A percentile compares a stretch with the other conserved stretches of the same genome.
phyloP scores from a whole-genome alignment of 2,113 vertebrate genomes.

The Dicentrarchus labrax region DNA sequence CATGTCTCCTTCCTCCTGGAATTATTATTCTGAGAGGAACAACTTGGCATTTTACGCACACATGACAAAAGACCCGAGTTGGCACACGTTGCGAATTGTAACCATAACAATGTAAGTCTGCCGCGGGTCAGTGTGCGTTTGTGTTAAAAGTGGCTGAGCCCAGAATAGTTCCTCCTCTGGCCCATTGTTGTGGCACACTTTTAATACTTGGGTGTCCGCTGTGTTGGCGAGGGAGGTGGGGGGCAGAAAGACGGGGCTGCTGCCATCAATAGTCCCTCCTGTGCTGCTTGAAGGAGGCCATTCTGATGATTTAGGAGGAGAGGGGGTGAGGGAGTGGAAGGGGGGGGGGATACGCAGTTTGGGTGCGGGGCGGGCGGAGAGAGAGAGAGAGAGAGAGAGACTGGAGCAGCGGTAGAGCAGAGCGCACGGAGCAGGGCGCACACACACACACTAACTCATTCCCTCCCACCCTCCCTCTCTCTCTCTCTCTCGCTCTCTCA shows the following conservation, averaged over 20 bases:
- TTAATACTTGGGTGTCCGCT: conserved; percentile 64
- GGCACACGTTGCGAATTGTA: conserved; percentile 68
- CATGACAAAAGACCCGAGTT: conserved; percentile 35
- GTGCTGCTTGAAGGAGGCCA: conserved; percentile 79
- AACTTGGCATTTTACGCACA: conserved; percentile 33
- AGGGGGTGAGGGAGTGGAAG: conserved; percentile 49
- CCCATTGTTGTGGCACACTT: conserved; percentile 86
- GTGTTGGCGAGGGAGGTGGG: not conserved
- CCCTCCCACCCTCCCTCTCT: not conserved
- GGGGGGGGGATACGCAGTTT: conserved; percentile 80
- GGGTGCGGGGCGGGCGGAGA: conserved; percentile 80
- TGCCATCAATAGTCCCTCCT: conserved; percentile 77
- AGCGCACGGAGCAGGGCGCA: conserved; percentile 36
- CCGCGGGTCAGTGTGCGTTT: conserved; percentile 48
- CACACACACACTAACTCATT: conserved; percentile 17
- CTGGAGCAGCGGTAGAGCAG: conserved; percentile 46
- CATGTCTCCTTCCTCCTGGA: not conserved
- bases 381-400: conserved; percentile 54
- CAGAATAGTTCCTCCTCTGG: conserved; percentile 67
- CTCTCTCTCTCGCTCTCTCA: not conserved
- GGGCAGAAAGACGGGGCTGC: not conserved
- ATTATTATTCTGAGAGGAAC: not conserved
- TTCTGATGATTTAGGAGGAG: conserved; percentile 83
- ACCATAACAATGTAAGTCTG: conserved; percentile 69
- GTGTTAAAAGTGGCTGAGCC: conserved; percentile 50